phyloP scores from a whole-genome alignment of 2,888 invertebrate species.

The Kryphioiulus occultus region DNA sequence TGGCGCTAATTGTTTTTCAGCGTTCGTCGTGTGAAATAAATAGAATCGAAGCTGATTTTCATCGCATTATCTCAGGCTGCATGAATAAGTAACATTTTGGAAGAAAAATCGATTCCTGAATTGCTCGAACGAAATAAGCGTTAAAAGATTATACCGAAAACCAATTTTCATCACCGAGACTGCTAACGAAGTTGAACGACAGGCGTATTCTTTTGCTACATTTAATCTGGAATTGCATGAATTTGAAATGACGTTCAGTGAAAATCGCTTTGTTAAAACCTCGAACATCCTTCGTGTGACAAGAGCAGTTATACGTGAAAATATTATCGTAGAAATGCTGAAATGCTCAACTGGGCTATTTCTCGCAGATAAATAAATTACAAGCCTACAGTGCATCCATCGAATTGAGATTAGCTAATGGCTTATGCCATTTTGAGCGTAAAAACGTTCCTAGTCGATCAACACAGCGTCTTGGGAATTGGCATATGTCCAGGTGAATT shows the following conservation, averaged over 20 bases:
- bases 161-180: conserved; percentile 31
- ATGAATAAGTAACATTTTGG: not conserved
- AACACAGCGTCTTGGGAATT: not conserved
- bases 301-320: not conserved
- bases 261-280: conserved; percentile 22
- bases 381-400: not conserved
- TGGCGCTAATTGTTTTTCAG: not conserved
- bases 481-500: not conserved
- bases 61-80: not conserved
- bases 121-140: conserved; percentile 26
- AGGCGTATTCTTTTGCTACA: conserved; percentile 20
- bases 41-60: not conserved
- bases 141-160: not conserved
- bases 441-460: not conserved
- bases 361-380: not conserved
- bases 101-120: conserved; percentile 8
- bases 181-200: conserved; percentile 25
- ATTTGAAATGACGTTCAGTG: not conserved
- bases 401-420: not conserved
- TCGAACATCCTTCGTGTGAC: not conserved
- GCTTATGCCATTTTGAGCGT: not conserved
- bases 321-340: not conserved
- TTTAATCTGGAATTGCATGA: conserved; percentile 21
- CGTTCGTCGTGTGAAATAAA: not conserved
- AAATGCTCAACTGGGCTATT: not conserved